Percentiles rank a stretch among this genome's conserved stretches.
Conservation (phyloP, 2,888 invertebrate species). For the Metacarcinus magister region DNA sequence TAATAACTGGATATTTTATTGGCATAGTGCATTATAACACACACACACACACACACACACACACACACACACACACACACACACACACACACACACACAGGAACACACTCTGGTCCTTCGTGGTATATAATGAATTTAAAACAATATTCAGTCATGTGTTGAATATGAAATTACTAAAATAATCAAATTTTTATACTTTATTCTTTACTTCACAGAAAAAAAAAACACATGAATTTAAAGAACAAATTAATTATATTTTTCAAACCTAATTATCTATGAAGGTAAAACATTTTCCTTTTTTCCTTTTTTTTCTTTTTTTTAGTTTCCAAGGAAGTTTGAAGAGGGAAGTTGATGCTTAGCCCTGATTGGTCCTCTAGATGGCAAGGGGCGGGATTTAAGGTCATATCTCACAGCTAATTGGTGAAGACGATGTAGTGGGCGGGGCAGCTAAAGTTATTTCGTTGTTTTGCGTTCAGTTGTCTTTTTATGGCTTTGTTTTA, state of each 20-base stretch:
- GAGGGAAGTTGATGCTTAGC: not conserved
- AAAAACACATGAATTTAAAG: not conserved
- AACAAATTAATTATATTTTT: not conserved
- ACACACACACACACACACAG: too few species aligned
- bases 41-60: not conserved
- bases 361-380: not conserved
- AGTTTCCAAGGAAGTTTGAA: too few species aligned
- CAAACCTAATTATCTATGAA: too few species aligned
- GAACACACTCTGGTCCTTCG: not conserved
- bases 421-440: not conserved
- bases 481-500: not conserved
- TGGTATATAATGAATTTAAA: not conserved
- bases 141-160: not conserved
- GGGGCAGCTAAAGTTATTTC: not conserved
- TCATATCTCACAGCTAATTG: not conserved
- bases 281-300: too few species aligned
- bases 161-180: not conserved
- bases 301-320: too few species aligned
- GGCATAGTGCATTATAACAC: not conserved
- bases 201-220: not conserved
- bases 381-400: not conserved
- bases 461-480: not conserved
- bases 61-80: too few species aligned
- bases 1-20: not conserved
- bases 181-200: not conserved